Evolutionary conservation across 1,140 invertebrate species (phyloP), one percentile per base, ranked within the genome.

Genomic region (Hycleus phaleratus): DNA sequence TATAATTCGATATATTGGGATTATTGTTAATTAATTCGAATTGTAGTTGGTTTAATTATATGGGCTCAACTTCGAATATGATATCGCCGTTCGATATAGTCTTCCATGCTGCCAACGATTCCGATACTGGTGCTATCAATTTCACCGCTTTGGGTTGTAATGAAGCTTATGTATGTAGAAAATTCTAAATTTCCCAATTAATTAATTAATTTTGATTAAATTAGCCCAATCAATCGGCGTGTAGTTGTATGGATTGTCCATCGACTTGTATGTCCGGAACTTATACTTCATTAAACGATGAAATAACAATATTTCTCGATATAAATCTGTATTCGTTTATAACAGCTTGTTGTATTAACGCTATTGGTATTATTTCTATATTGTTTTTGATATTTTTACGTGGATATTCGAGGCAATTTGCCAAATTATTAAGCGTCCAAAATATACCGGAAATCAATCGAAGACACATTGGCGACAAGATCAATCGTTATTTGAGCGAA

Each of bases 241-340:
- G 91, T 68, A 84, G 84, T 63, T 93, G 90, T 74, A 79, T 88
- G 7, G 91, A 94, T 66, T 94, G 91, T 71, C 67, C 74, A 0
- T 66, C 63, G 0, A 78, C 78, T 1, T 93, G 90, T 68, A 78
- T 82, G 0, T 59, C 77, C 3, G 78, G 77, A 2, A 71, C 74
- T 6, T 68, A 59, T 46, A 74, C 78, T 2, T 75, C 79, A 0
- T 71, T 77, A 2, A 62, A 73, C 8, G 63, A 64, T 12, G 58
- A 64, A 3, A 56, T 63, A n/a, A 61, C 56, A n/a, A 74, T 73
- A 64, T 61, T 77, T 3, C 65, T 62, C 0, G 72, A 70, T 3
- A 58, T 76, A 0, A 70, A 71, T 49, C 71, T 72, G 10, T 51
- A 68, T 0, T 72, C 71, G 4, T 73, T 77, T 65, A 75, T 71